These are phyloP conservation scores for Zelostemma sp. DNA, from an alignment of 1,140 invertebrate species.

Conservation along the genomic window DNA sequence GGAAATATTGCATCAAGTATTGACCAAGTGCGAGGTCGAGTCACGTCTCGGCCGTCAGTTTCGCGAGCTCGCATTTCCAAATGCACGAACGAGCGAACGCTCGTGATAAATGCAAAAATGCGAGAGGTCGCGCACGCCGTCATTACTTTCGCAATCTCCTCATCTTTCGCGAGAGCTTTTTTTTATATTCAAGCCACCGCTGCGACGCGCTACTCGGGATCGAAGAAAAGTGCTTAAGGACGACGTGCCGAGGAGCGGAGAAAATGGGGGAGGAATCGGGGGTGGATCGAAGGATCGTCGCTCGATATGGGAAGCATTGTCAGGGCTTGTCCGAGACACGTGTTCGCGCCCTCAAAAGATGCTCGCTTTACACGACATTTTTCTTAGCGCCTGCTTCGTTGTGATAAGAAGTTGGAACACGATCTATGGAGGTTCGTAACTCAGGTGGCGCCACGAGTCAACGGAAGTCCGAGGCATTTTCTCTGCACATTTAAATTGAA, in stretches of 20 bases:
- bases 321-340: slow-evolving; percentile 27
- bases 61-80: too few species aligned
- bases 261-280: slow-evolving; percentile 12
- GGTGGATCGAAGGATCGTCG: slow-evolving; percentile 35
- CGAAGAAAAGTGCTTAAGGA: slow-evolving; percentile 43
- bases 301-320: slow-evolving; percentile 40
- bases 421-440: slow-evolving; percentile 30
- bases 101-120: slow-evolving; percentile 22
- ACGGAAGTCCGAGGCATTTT: too few species aligned
- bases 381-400: slow-evolving; percentile 41
- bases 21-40: too few species aligned
- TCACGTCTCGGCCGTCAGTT: too few species aligned
- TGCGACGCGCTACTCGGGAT: slow-evolving; percentile 41
- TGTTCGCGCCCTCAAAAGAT: slow-evolving; percentile 28
- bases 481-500: too few species aligned
- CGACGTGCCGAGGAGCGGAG: slow-evolving; percentile 31
- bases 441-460: too few species aligned
- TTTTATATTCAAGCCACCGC: slow-evolving; percentile 46
- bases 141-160: slow-evolving; percentile 46
- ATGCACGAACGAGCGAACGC: slow-evolving; percentile 2
- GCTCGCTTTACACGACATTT: slow-evolving; percentile 45
- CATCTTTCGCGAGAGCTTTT: slow-evolving; percentile 50
- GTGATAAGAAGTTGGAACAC: slow-evolving; percentile 41
- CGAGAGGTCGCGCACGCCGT: slow-evolving; percentile 42
- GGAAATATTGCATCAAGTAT: too few species aligned